Conservation (phyloP, 1,140 invertebrate genomes). For the Heliconius eleuchia region DNA sequence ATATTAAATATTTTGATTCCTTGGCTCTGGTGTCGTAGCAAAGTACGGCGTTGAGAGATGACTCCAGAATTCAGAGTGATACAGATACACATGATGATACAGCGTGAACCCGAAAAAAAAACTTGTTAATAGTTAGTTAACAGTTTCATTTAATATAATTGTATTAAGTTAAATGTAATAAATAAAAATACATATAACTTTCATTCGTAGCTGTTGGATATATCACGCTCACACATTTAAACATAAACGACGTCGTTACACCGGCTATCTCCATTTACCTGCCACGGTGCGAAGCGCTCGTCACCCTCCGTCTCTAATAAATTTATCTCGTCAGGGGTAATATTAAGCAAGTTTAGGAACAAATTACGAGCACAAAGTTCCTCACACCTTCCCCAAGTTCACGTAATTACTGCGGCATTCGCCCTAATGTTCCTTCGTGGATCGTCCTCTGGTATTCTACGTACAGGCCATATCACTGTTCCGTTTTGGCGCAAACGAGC, state of each 20-base stretch:
- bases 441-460: conserved; percentile 44
- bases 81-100: too few species aligned
- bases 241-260: conserved; percentile 55
- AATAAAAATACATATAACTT: not conserved
- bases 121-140: too few species aligned
- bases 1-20: too few species aligned
- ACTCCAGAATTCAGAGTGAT: too few species aligned
- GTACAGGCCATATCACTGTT: conserved; percentile 51
- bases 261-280: conserved; percentile 45
- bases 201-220: conserved; percentile 8
- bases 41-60: too few species aligned
- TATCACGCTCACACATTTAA: conserved; percentile 28
- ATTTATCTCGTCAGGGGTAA: conserved; percentile 76
- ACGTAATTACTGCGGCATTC: conserved; percentile 68
- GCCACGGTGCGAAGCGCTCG: conserved; percentile 44
- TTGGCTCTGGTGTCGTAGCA: too few species aligned
- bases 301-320: conserved; percentile 66
- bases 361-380: conserved; percentile 73
- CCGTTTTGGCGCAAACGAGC: conserved; percentile 64
- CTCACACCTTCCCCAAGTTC: conserved; percentile 65
- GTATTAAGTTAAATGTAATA: not conserved
- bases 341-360: conserved; percentile 77
- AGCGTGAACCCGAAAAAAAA: too few species aligned
- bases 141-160: not conserved
- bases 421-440: conserved; percentile 54